Conservation (phyloP, 2,888 invertebrate genomes). For the Bombylius discolor region DNA sequence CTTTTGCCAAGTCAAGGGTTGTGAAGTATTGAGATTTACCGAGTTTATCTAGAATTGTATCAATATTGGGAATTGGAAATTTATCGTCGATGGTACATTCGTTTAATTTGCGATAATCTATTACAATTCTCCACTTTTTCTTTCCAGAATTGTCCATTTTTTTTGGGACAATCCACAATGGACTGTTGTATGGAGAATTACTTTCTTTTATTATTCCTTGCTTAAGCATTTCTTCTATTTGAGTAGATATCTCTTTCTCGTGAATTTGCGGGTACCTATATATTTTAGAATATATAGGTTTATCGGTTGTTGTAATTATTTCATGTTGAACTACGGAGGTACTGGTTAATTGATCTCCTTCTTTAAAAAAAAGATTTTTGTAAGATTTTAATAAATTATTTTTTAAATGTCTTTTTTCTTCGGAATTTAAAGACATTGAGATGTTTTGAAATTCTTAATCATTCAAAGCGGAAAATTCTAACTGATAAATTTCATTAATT, state of each 20-base stretch:
- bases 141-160: slow-evolving; percentile 15
- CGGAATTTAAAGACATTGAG: not conserved
- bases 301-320: slow-evolving; percentile 3
- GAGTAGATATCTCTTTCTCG: not conserved
- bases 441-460: not conserved
- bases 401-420: not conserved
- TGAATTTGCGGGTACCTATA: slow-evolving; percentile 5
- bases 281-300: slow-evolving; percentile 3
- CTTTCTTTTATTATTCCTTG: slow-evolving; percentile 19
- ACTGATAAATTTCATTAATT: not conserved
- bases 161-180: slow-evolving; percentile 21
- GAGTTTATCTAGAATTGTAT: slow-evolving; percentile 16
- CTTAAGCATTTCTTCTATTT: not conserved
- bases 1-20: slow-evolving; percentile 18
- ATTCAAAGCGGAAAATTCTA: not conserved
- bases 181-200: slow-evolving; percentile 18
- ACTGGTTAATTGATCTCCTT: not conserved
- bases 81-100: slow-evolving; percentile 9
- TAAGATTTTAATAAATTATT: not conserved
- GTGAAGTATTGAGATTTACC: slow-evolving; percentile 8
- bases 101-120: slow-evolving; percentile 12
- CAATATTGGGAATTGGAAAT: slow-evolving; percentile 14
- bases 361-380: not conserved
- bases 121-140: slow-evolving; percentile 10
- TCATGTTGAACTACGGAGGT: slow-evolving; percentile 1